Evolutionary conservation across 2,113 vertebrate species (phyloP), one percentile per base, ranked within the genome.

Genomic region (Pseudorasbora parva): DNA sequence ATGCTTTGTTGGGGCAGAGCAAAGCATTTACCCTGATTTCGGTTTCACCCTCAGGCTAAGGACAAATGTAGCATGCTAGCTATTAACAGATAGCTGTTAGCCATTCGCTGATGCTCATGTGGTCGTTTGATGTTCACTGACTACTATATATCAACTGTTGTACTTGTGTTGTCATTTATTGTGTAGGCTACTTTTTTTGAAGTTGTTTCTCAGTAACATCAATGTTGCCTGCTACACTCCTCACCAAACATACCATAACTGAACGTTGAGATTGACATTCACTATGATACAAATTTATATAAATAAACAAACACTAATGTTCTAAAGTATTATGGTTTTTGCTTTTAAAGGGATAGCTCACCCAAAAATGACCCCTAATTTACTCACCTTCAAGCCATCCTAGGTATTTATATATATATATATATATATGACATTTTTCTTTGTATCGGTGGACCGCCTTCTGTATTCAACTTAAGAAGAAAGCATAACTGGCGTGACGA

Each of bases 21-120:
- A 57, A 75, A 54, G 14, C 45, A 27, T 54, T 54, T 72, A 25
- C 23, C 45, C 73, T 75, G 45, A 30, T 77, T 10, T 57, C 19
- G 0, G 74, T 57, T 54, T 77, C 11, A 77, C 30, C 74, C 74
- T 77, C 27, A 76, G 74, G 74, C 47, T 54, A 56, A 57, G 33
- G 27, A 15, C 51, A 77, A 57, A 12, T 1, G 17, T 77, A 41
- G 27, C 49, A 59, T 41, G 21, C 25, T 19, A 77, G 74, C 27
- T 41, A 54, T 77, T n/a, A 41, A 77, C 19, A 59, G 54, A 77
- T 56, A 41, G 25, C 72, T 19, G 15, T 51, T 75, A 5, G 47
- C 37, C 41, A 74, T 51, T 74, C n/a, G 3, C 51, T 77, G 49
- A 51, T 54, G 4, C 11, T 57, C 27, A 59, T 77, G 74, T 77